Base-by-base conservation (phyloP, 2,113 vertebrate species). In the Cinclus cinclus region DNA sequence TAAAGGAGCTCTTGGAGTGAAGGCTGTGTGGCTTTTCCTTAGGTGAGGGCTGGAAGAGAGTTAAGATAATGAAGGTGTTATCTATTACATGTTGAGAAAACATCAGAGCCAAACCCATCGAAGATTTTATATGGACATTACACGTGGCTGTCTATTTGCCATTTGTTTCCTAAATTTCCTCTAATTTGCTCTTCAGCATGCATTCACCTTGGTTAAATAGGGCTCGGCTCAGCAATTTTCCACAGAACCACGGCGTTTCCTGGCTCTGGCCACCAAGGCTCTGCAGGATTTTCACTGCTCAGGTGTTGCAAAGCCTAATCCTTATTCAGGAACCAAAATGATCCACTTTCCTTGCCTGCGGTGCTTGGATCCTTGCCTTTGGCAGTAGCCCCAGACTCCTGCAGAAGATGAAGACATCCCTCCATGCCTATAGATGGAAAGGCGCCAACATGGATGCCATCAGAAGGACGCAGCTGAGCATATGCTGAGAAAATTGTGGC, bases 311-410 rank as follows among this genome's bases (percentile, higher is more conserved):
- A 94, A 96, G 89, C 64, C 39, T 87, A 92, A 68, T 97, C 89
- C 95, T 97, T 95, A 96, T 97, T 97, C 88, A 83, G 97, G 94
- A 97, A 97, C 94, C 89, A 95, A 97, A 98, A 97, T 82, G 90
- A 96, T 97, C 95, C 96, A 69, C 96, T 97, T 96, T 95, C 90
- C 89, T 96, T 83, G 96, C 96, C 96, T 96, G 95, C 80, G 95
- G 95, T 96, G 97, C 94, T 97, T 98, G 98, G 97, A 97, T 83
- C 92, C 77, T 87, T 98, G 97, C 97, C 97, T 97, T 98, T 98
- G 97, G 97, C 97, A 97, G 92, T 95, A 97, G 94, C 97, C 94
- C 95, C 97, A 97, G 97, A 97, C 95, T 98, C 93, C 97, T 97
- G 96, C 88, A 93, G 97, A 97, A 96, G 97, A 98, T 97, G 96